Conservation (phyloP, 2,113 vertebrate genomes). For the Trachemys scripta region DNA sequence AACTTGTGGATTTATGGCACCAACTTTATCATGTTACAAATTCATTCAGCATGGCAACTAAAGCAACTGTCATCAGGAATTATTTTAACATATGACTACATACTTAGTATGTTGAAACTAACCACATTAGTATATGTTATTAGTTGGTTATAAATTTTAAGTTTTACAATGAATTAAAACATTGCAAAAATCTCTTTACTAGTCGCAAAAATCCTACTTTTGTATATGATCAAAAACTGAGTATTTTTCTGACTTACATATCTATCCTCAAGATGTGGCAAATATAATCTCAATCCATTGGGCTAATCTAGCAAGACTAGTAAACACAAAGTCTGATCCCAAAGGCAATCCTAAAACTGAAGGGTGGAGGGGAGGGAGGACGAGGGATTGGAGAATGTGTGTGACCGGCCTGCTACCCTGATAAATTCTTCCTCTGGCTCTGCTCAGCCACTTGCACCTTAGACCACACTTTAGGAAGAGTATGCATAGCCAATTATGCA, state of each 20-base stretch:
- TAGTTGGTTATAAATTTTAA: background rate
- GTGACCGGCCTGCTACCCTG: constrained; percentile 3
- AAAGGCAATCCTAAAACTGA: background rate
- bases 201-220: background rate
- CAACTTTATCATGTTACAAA: background rate
- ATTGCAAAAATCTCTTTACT: background rate
- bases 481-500: background rate
- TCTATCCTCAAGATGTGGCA: background rate
- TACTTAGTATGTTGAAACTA: background rate
- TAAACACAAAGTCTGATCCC: background rate
- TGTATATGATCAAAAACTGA: background rate
- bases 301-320: background rate
- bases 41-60: background rate
- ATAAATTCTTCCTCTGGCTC: constrained; percentile 39
- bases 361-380: background rate
- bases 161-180: background rate
- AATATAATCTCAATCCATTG: background rate
- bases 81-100: background rate
- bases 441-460: constrained; percentile 8
- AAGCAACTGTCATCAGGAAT: background rate
- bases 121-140: background rate
- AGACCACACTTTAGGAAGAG: background rate
- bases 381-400: background rate
- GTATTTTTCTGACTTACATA: background rate
- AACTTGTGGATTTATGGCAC: background rate